A percentile compares a stretch with the other conserved stretches of the same genome.
Conservation (phyloP, 2,797 vertebrate genomes). For the Periophthalmus magnuspinnatus region DNA sequence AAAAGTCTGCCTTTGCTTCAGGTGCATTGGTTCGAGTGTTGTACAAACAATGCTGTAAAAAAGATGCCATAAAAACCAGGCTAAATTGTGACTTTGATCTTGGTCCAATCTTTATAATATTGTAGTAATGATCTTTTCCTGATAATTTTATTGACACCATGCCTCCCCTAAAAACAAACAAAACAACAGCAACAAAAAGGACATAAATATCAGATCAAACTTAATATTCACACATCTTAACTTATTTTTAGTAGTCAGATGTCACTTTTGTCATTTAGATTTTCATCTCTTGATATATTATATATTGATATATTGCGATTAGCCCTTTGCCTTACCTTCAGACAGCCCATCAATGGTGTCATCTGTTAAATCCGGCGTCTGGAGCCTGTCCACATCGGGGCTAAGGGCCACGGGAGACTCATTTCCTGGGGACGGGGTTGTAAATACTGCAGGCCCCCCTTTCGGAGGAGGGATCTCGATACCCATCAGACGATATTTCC, state of each 20-base stretch:
- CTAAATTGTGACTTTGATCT: too few species aligned
- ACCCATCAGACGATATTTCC: slow-evolving; percentile 97
- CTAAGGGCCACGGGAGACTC: slow-evolving; percentile 81
- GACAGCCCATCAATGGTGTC: slow-evolving; percentile 91
- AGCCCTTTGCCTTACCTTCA: slow-evolving; percentile 77
- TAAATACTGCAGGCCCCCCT: slow-evolving; percentile 92
- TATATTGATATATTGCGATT: background rate
- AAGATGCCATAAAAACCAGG: too few species aligned
- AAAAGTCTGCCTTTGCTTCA: too few species aligned
- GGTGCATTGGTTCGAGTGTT: too few species aligned
- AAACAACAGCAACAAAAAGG: too few species aligned
- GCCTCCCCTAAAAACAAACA: too few species aligned
- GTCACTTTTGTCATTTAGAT: background rate
- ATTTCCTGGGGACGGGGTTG: slow-evolving; percentile 73
- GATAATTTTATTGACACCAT: too few species aligned
- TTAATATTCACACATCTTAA: background rate
- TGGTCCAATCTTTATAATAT: too few species aligned
- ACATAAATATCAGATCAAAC: background rate
- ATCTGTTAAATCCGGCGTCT: slow-evolving; percentile 79
- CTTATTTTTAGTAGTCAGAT: background rate
- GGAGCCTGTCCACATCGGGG: slow-evolving; percentile 80
- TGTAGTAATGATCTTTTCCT: too few species aligned
- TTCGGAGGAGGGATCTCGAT: slow-evolving; percentile 96
- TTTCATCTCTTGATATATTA: background rate
- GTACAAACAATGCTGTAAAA: too few species aligned